Evolutionary conservation across 2,113 vertebrate species (phyloP).

Genomic region (Alethe castanea): DNA sequence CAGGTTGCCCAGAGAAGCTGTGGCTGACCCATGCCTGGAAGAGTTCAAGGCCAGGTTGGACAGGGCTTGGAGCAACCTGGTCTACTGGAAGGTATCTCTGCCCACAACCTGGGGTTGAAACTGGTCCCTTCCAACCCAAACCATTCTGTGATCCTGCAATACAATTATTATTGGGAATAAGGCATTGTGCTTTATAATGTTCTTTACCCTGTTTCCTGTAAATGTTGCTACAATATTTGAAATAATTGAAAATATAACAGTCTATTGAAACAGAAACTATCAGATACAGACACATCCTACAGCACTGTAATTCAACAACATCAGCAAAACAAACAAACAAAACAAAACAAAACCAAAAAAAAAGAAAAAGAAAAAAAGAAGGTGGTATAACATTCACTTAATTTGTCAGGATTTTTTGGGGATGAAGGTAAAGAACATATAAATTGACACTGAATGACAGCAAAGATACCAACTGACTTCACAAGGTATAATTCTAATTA

Average conservation of each 20-base stretch:
- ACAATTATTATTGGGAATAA: not conserved
- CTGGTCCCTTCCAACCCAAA: not conserved
- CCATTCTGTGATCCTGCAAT: not conserved
- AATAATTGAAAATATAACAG: not conserved
- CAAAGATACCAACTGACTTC: conserved; percentile 40
- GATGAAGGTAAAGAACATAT: conserved; percentile 45
- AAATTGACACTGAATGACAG: conserved; percentile 45
- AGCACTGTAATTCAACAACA: not conserved
- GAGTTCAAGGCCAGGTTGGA: not conserved
- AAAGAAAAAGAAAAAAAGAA: not conserved
- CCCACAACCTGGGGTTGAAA: not conserved
- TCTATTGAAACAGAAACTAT: conserved; percentile 18
- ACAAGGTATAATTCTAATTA: conserved; percentile 51
- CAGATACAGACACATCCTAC: conserved; percentile 6
- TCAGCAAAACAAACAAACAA: not conserved
- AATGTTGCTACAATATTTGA: not conserved
- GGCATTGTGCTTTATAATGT: not conserved
- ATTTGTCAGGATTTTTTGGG: conserved; percentile 30
- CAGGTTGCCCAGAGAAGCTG: not conserved
- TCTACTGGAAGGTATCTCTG: not conserved
- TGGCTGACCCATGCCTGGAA: not conserved
- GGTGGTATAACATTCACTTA: not conserved
- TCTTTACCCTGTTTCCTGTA: conserved; percentile 13
- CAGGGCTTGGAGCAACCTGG: not conserved
- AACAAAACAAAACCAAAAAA: not conserved